A percentile compares a stretch with the other conserved stretches of the same genome.
Evolutionary conservation across 35 echinoderm and acorn worm species (phyloP).

Genomic region (Hemicentrotus pulcherrimus): DNA sequence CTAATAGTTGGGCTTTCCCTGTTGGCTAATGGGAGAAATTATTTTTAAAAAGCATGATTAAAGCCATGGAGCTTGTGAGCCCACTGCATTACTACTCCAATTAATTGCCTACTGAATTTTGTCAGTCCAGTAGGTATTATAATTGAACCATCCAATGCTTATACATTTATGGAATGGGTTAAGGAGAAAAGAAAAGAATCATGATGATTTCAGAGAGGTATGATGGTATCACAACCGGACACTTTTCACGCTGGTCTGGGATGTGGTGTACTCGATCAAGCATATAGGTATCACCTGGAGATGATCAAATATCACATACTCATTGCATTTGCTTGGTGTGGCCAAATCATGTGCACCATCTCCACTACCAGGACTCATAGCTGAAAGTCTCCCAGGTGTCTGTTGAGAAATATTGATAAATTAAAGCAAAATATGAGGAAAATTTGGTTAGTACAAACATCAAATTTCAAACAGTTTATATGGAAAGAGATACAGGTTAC

Average conservation of each 20-base stretch:
- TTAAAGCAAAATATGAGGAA: not conserved
- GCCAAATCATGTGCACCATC: not conserved
- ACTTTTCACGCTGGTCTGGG: not conserved
- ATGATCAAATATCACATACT: constrained; percentile 67
- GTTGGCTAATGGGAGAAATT: no score
- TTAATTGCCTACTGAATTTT: no score
- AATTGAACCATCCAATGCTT: no score
- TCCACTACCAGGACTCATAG: not conserved
- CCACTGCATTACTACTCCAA: no score
- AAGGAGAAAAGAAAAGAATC: no score
- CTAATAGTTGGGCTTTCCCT: no score
- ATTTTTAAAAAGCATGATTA: no score
- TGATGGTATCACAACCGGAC: not conserved
- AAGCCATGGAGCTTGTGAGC: no score
- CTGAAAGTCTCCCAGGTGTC: constrained; percentile 64
- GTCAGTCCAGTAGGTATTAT: no score
- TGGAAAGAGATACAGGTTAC: no score
- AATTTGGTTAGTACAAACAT: not conserved
- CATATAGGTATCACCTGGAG: constrained; percentile 52
- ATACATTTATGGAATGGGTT: no score
- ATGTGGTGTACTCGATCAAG: constrained; percentile 60
- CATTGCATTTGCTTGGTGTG: constrained; percentile 22
- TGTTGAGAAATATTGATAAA: not conserved
- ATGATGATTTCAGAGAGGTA: not conserved
- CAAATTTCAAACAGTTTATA: no score